Evolutionary conservation across 1,140 invertebrate genomes (phyloP).

Genomic region (Leptinotarsa defecta): DNA sequence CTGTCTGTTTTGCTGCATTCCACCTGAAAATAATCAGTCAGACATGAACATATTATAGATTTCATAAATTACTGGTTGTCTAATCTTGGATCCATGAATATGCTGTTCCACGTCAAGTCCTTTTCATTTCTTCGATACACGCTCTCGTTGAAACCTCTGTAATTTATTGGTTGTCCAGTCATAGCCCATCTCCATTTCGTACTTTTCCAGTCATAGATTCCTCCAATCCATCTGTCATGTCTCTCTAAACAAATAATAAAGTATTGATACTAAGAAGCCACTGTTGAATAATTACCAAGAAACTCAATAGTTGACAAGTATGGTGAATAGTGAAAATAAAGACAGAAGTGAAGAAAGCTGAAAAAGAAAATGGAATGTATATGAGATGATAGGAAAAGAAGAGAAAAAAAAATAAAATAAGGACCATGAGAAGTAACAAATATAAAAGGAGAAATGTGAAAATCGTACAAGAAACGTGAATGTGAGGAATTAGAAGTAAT

Average conservation of each 20-base stretch:
- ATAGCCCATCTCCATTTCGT: slow-evolving; percentile 73
- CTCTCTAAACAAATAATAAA: slow-evolving; percentile 57
- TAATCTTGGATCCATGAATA: slow-evolving; percentile 36
- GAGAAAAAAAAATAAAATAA: too few relatives aligned
- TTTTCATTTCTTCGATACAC: slow-evolving; percentile 26
- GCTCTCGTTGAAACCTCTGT: slow-evolving; percentile 38
- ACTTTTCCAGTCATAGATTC: slow-evolving; percentile 70
- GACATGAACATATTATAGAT: not conserved
- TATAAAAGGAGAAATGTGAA: too few relatives aligned
- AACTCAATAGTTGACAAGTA: too few relatives aligned
- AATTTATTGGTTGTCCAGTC: slow-evolving; percentile 58
- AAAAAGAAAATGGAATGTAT: too few relatives aligned
- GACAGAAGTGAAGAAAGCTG: too few relatives aligned
- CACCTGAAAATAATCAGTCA: slow-evolving; percentile 34
- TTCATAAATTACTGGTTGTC: slow-evolving; percentile 34
- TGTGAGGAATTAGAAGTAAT: too few relatives aligned
- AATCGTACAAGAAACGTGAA: too few relatives aligned
- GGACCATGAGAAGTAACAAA: too few relatives aligned
- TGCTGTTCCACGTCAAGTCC: slow-evolving; percentile 36
- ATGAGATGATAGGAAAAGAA: too few relatives aligned
- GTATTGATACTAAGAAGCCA: too few relatives aligned
- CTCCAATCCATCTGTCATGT: slow-evolving; percentile 75
- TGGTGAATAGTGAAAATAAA: too few relatives aligned
- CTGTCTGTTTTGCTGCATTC: slow-evolving; percentile 34
- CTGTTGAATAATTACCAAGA: too few relatives aligned